Base-by-base conservation (phyloP, 2,888 invertebrate genomes). In the Crematogaster levior region DNA sequence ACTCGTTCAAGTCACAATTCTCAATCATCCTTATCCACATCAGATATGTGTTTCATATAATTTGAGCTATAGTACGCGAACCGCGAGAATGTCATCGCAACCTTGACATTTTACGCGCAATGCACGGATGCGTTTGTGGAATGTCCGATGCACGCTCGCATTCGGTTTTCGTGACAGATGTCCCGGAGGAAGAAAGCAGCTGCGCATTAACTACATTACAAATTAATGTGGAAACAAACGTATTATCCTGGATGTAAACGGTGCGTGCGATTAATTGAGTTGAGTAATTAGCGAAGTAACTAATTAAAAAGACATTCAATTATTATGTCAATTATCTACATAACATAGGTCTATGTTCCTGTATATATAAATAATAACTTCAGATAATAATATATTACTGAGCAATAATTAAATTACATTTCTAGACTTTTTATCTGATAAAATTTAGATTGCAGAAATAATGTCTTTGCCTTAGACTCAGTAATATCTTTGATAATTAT, bases 51-150 rank as follows among this genome's bases (percentile, higher is more conserved):
- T 63, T 21, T 53, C 12, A 30, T 40, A 51, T 43, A 34, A 48
- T 75, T 70, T 56, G 51, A 82, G 24, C 48, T 77, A 81, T 70
- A 74, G n/a, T 37, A 10, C 15, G 40, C 24, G 15, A 73, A 43
- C 66, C 83, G 82, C 74, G 63, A 68, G 53, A 81, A 65, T 70
- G 63, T 80, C 81, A 77, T 40, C 12, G 37, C 72, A 73, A 40
- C 89, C 88, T 89, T 89, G 88, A 89, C 87, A 89, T 89, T 89
- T 89, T 83, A 73, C 40, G 30, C 40, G 43, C 58, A 40, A 82
- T 66, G 74, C 74, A 58, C 51, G 83, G 40, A 68, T 72, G 72
- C 56, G 2, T 27, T 53, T 53, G 30, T 24, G 46, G 66, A 27
- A 70, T 56, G 58, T 58, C 74, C n/a, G 10, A 48, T 21, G 58